These are phyloP conservation scores for Aphidoletes aphidimyza DNA, from an alignment of 2,888 invertebrate genomes.

Conservation along the genomic window DNA sequence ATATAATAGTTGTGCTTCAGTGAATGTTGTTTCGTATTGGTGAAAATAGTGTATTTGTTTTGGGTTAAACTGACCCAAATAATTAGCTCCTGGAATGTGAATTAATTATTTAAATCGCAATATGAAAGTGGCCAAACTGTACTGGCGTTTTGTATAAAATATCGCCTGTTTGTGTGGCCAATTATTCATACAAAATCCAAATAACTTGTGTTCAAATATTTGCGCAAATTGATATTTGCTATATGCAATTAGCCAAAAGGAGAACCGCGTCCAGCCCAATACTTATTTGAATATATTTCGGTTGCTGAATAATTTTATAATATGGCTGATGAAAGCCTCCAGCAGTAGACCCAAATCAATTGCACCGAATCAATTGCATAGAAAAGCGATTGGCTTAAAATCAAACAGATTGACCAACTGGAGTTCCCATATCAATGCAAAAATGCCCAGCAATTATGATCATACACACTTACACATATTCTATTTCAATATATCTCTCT, in stretches of 20 bases:
- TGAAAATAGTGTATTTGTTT: background rate
- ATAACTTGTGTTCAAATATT: background rate
- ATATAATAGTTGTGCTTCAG: background rate
- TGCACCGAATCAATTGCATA: no score
- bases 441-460: conserved; percentile 8
- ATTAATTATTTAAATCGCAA: background rate
- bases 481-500: no score
- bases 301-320: background rate
- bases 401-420: conserved; percentile 6
- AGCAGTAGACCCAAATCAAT: background rate
- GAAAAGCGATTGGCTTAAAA: no score
- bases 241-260: background rate
- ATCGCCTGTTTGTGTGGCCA: background rate
- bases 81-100: conserved; percentile 31
- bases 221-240: conserved; percentile 19
- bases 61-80: conserved; percentile 24
- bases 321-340: background rate
- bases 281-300: background rate
- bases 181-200: background rate
- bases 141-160: background rate
- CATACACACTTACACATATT: background rate
- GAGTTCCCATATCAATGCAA: background rate
- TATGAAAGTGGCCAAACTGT: background rate
- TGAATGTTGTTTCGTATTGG: no score
- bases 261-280: background rate